Evolutionary conservation across 1,140 invertebrate genomes (phyloP).

Genomic region (Liolophura sinensis): DNA sequence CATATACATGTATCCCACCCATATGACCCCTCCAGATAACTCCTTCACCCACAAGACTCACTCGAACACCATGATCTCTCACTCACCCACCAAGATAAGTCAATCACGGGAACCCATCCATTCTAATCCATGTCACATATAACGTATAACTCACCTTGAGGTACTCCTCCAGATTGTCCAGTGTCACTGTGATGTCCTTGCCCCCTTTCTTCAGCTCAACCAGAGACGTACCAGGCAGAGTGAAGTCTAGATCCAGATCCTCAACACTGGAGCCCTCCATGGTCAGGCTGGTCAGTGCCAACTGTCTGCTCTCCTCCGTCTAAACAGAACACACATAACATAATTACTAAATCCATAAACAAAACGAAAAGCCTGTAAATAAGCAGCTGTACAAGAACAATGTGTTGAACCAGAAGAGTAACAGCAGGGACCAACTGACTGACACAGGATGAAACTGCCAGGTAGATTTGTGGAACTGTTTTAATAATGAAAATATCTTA

Average conservation of each 20-base stretch:
- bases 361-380: too few relatives aligned
- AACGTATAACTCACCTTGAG: constrained; percentile 68
- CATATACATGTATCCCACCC: too few relatives aligned
- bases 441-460: too few relatives aligned
- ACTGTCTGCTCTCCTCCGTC: constrained; percentile 52
- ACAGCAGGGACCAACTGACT: too few relatives aligned
- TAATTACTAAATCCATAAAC: too few relatives aligned
- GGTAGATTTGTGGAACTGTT: too few relatives aligned
- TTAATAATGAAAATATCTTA: too few relatives aligned
- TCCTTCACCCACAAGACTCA: constrained; percentile 67
- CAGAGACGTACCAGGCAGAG: constrained; percentile 88
- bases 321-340: constrained; percentile 15
- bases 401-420: too few relatives aligned
- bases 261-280: constrained; percentile 90
- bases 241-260: constrained; percentile 92
- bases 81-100: too few relatives aligned
- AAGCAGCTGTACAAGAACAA: too few relatives aligned
- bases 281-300: constrained; percentile 70
- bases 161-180: constrained; percentile 95
- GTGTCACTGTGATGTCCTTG: constrained; percentile 83
- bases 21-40: constrained; percentile 82
- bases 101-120: too few relatives aligned
- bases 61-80: too few relatives aligned
- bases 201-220: constrained; percentile 94
- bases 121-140: neutral